Percentiles rank a stretch among this genome's conserved stretches.
These are phyloP conservation scores for Lerema accius DNA, from an alignment of 1,140 invertebrate genomes.

Conservation along the genomic window DNA sequence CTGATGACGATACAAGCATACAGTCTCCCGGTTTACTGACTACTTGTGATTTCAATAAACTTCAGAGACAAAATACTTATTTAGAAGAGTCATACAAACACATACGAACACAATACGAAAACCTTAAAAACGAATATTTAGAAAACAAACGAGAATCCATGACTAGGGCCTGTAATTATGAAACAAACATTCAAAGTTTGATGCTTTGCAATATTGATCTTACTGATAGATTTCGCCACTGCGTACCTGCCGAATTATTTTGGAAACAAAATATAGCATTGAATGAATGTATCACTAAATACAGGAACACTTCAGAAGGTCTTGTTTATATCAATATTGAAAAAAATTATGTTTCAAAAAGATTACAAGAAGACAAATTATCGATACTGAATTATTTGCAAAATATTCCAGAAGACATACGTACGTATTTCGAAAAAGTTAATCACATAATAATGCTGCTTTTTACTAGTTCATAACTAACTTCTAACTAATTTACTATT, in stretches of 20 bases:
- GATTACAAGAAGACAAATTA: slow-evolving; percentile 51
- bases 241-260: slow-evolving; percentile 68
- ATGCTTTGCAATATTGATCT: slow-evolving; percentile 58
- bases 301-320: slow-evolving; percentile 56
- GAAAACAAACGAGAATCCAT: slow-evolving; percentile 63
- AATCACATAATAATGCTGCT: too few relatives aligned
- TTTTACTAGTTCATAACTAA: too few relatives aligned
- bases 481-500: slow-evolving; percentile 2
- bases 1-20: slow-evolving; percentile 64
- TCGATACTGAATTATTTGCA: slow-evolving; percentile 45
- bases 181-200: slow-evolving; percentile 65
- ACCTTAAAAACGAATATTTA: slow-evolving; percentile 68
- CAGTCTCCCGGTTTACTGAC: slow-evolving; percentile 60
- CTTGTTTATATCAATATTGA: slow-evolving; percentile 39
- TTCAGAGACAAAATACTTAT: slow-evolving; percentile 68
- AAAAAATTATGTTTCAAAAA: slow-evolving; percentile 41
- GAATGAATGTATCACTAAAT: slow-evolving; percentile 62
- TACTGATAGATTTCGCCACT: slow-evolving; percentile 63
- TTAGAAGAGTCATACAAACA: slow-evolving; percentile 72
- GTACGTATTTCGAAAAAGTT: slow-evolving; percentile 15
- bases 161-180: slow-evolving; percentile 57
- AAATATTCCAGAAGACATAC: neutral
- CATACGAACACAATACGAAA: slow-evolving; percentile 69
- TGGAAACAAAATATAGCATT: slow-evolving; percentile 67
- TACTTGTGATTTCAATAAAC: slow-evolving; percentile 33